Percentiles rank a stretch among this genome's conserved stretches.
Evolutionary conservation across 2,888 invertebrate genomes (phyloP).

Genomic region (Drosophila quasianomalipes): DNA sequence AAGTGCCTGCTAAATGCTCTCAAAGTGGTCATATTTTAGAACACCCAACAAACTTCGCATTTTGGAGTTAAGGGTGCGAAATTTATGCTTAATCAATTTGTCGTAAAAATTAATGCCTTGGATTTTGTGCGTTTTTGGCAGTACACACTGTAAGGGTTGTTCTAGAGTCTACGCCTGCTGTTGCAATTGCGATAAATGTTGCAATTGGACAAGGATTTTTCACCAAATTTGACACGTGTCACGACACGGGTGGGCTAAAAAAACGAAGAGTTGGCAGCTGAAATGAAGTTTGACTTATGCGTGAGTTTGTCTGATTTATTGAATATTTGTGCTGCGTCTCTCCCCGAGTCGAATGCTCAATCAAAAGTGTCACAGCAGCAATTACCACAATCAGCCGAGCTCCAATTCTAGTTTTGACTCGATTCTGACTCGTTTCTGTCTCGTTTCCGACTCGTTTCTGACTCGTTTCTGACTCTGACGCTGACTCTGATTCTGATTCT

Average conservation of each 20-base stretch:
- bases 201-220: slow-evolving; percentile 48
- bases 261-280: slow-evolving; percentile 11
- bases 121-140: slow-evolving; percentile 28
- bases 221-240: slow-evolving; percentile 68
- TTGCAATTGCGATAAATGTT: slow-evolving; percentile 64
- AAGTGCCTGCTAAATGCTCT: slow-evolving; percentile 83
- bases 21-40: slow-evolving; percentile 65
- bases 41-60: slow-evolving; percentile 7
- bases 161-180: slow-evolving; percentile 19
- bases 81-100: slow-evolving; percentile 84
- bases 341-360: slow-evolving; percentile 58
- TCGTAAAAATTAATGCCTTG: slow-evolving; percentile 84
- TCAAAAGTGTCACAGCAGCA: slow-evolving; percentile 74
- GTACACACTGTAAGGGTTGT: slow-evolving; percentile 44
- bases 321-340: slow-evolving; percentile 26
- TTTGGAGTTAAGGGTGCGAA: slow-evolving; percentile 66
- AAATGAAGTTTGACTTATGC: slow-evolving; percentile 46
- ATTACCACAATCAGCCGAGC: slow-evolving; percentile 63
- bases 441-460: slow-evolving; percentile 8
- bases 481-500: not conserved
- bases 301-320: slow-evolving; percentile 64
- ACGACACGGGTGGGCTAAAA: slow-evolving; percentile 32
- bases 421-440: slow-evolving; percentile 12
- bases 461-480: slow-evolving; percentile 19
- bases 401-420: slow-evolving; percentile 24